These are phyloP conservation scores for Pristionchus mayeri DNA, from an alignment of 2,888 invertebrate species.

Conservation along the genomic window DNA sequence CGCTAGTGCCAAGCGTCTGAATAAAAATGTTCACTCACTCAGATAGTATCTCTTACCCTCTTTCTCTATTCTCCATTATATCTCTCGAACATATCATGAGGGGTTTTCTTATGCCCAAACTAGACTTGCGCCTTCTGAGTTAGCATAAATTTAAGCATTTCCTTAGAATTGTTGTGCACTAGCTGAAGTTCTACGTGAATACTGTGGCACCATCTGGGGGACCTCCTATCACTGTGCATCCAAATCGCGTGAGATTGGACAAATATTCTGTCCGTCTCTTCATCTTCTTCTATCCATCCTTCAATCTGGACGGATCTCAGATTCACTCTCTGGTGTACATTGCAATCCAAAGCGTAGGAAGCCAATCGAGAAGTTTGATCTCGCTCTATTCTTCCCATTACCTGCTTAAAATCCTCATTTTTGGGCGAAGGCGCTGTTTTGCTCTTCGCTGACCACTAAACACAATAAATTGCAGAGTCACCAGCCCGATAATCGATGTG, in stretches of 20 bases:
- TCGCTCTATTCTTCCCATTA: background rate
- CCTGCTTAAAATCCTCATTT: background rate
- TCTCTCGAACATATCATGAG: constrained; percentile 22
- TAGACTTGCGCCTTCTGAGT: constrained; percentile 10
- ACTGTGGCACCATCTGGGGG: background rate
- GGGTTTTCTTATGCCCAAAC: background rate
- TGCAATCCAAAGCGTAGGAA: background rate
- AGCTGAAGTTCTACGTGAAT: background rate
- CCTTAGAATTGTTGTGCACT: background rate
- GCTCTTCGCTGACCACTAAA: no score
- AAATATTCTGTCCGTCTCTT: constrained; percentile 22
- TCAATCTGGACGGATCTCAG: background rate
- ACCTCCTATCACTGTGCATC: background rate
- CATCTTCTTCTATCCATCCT: background rate
- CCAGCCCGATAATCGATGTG: background rate
- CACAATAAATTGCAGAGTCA: constrained; percentile 18
- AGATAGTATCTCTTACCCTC: no score
- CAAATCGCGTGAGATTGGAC: constrained; percentile 26
- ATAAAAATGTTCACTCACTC: no score
- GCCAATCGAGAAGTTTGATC: background rate
- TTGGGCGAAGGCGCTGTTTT: no score
- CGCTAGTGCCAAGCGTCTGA: no score
- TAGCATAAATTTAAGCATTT: no score
- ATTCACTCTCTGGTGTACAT: constrained; percentile 1
- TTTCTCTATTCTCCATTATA: background rate